A percentile compares a stretch with the other conserved stretches of the same genome.
Evolutionary conservation across 2,888 invertebrate genomes (phyloP).

Genomic region (Acleris sparsana): DNA sequence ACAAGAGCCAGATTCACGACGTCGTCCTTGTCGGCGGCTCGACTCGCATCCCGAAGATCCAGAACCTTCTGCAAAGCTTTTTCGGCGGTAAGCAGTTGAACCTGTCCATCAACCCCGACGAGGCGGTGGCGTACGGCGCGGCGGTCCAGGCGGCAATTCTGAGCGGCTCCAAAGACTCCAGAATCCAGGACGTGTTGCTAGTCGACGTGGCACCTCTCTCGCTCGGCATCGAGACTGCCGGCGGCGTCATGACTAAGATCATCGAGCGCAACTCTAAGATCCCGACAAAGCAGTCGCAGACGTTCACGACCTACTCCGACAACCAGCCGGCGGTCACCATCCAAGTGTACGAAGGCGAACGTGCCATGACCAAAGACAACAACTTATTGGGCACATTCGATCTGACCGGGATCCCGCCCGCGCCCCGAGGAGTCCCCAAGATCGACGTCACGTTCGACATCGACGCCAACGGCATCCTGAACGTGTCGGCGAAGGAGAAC

Average conservation of each 20-base stretch:
- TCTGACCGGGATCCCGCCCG: conserved; percentile 84
- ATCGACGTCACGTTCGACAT: conserved; percentile 86
- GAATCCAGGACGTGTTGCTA: too few species aligned
- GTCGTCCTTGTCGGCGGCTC: conserved; percentile 90
- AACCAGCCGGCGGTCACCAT: conserved; percentile 59
- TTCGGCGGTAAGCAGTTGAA: conserved; percentile 87
- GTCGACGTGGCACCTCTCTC: too few species aligned
- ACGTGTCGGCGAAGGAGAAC: too few species aligned
- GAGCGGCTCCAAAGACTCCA: too few species aligned
- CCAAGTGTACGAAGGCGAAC: conserved; percentile 87
- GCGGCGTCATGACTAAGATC: too few species aligned
- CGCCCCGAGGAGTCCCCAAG: conserved; percentile 84
- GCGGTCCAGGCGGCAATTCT: conserved; percentile 86
- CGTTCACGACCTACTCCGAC: too few species aligned
- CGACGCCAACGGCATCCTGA: conserved; percentile 86
- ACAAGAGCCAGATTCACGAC: conserved; percentile 87
- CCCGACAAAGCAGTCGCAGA: too few species aligned
- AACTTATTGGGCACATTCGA: conserved; percentile 83
- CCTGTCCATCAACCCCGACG: conserved; percentile 88
- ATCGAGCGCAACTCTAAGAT: too few species aligned
- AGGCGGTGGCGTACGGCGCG: conserved; percentile 89
- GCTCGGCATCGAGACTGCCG: too few species aligned
- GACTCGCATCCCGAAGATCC: conserved; percentile 89
- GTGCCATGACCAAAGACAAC: conserved; percentile 88
- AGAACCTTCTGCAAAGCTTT: conserved; percentile 86